These are phyloP conservation scores for Acleris sparsana DNA, from an alignment of 2,888 invertebrate genomes.

Conservation along the genomic window DNA sequence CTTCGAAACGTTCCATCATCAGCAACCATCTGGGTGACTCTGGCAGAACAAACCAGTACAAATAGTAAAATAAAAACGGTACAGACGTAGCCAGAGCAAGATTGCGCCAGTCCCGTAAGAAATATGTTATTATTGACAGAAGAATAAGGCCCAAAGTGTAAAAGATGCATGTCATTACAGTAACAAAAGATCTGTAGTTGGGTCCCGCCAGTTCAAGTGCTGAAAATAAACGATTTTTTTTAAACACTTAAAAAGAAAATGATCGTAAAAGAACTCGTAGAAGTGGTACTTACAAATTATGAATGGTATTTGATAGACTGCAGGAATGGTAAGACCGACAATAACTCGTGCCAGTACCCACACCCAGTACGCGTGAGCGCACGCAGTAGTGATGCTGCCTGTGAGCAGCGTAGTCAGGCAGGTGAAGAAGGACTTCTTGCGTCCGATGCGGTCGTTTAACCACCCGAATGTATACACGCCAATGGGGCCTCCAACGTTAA, in stretches of 20 bases:
- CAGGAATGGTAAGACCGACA: conserved; percentile 96
- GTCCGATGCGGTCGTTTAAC: conserved; percentile 93
- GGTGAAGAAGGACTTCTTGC: conserved; percentile 92
- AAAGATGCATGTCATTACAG: conserved; percentile 95
- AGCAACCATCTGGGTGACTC: conserved; percentile 97
- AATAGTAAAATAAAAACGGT: conserved; percentile 92
- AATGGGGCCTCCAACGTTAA: conserved; percentile 94
- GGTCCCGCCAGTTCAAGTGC: conserved; percentile 96
- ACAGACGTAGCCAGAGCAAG: conserved; percentile 91
- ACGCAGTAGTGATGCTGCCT: conserved; percentile 91
- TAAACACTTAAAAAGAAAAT: background rate
- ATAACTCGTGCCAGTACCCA: conserved; percentile 92
- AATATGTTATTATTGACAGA: conserved; percentile 92
- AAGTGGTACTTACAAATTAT: conserved; percentile 90
- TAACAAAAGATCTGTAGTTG: conserved; percentile 95
- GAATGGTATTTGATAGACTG: conserved; percentile 96
- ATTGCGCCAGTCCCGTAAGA: conserved; percentile 92
- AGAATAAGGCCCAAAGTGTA: conserved; percentile 94
- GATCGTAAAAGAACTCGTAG: background rate
- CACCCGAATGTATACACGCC: conserved; percentile 95
- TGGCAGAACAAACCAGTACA: conserved; percentile 93
- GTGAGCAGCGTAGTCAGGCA: conserved; percentile 91
- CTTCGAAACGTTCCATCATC: conserved; percentile 90
- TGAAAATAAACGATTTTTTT: conserved; percentile 68
- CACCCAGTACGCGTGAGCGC: conserved; percentile 90